A percentile compares a stretch with the other conserved stretches of the same genome.
Conservation (phyloP, 2,113 vertebrate species). For the Pelusios castaneus region DNA sequence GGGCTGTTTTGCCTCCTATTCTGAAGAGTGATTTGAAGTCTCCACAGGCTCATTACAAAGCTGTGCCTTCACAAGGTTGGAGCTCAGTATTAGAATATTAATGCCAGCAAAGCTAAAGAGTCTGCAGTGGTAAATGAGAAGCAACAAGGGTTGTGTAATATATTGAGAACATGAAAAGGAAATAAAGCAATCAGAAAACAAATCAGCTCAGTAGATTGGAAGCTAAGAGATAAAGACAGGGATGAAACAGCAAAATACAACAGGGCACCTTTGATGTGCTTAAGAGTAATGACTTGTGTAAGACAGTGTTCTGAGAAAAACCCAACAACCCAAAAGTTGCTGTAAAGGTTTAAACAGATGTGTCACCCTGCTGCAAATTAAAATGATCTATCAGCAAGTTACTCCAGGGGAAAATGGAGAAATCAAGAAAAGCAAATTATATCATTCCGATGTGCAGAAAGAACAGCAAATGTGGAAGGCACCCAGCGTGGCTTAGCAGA, state of each 20-base stretch:
- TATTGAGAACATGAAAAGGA: neutral
- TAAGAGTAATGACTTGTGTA: neutral
- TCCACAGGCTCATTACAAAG: neutral
- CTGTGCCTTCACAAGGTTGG: neutral
- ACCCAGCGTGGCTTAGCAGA: no score
- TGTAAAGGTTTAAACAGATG: neutral
- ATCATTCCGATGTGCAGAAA: no score
- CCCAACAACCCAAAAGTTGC: neutral
- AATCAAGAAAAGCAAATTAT: neutral
- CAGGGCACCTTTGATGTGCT: neutral
- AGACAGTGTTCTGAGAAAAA: neutral
- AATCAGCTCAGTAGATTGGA: neutral
- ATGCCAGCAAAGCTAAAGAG: neutral
- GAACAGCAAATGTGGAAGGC: no score
- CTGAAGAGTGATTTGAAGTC: neutral
- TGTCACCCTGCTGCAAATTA: neutral
- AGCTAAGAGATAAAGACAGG: neutral
- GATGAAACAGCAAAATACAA: neutral
- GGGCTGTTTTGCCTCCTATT: neutral
- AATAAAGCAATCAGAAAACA: neutral
- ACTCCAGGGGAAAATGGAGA: neutral
- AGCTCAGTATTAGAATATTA: neutral
- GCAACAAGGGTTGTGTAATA: neutral
- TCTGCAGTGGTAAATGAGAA: neutral
- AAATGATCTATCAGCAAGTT: neutral